Conservation (phyloP, 2,113 vertebrate genomes). For the Tylochromis polylepis region DNA sequence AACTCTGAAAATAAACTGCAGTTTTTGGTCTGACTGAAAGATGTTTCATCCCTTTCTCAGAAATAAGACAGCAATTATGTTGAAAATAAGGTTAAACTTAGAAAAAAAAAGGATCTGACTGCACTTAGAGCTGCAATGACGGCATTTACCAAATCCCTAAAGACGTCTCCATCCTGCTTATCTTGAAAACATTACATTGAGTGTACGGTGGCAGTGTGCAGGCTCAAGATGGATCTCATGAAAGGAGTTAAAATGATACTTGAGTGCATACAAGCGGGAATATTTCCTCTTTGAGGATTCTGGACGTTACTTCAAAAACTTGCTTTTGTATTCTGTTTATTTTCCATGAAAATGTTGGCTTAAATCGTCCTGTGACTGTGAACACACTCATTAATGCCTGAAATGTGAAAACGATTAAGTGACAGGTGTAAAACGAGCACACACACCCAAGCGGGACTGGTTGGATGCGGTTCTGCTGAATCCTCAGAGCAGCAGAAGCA, state of each 20-base stretch:
- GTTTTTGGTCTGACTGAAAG: background rate
- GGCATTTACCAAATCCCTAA: background rate
- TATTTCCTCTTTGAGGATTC: background rate
- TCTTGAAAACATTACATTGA: background rate
- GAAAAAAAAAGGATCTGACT: background rate
- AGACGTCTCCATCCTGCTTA: background rate
- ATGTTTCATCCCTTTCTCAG: background rate
- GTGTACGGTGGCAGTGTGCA: background rate
- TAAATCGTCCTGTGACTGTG: background rate
- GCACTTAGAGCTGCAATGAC: background rate
- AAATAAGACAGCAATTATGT: background rate
- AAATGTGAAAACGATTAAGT: background rate
- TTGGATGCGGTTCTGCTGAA: background rate
- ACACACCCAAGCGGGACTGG: background rate
- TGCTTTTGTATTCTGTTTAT: background rate
- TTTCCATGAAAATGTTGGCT: background rate
- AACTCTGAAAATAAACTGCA: background rate
- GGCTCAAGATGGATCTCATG: background rate
- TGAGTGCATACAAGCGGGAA: background rate
- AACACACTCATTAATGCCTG: background rate
- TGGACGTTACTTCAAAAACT: constrained; percentile 1
- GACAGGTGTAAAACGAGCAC: background rate
- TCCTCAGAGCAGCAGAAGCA: background rate
- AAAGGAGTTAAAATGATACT: background rate
- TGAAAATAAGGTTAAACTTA: background rate